phyloP scores from a whole-genome alignment of 2,797 vertebrate genomes.

The Rhinichthys osculus region DNA sequence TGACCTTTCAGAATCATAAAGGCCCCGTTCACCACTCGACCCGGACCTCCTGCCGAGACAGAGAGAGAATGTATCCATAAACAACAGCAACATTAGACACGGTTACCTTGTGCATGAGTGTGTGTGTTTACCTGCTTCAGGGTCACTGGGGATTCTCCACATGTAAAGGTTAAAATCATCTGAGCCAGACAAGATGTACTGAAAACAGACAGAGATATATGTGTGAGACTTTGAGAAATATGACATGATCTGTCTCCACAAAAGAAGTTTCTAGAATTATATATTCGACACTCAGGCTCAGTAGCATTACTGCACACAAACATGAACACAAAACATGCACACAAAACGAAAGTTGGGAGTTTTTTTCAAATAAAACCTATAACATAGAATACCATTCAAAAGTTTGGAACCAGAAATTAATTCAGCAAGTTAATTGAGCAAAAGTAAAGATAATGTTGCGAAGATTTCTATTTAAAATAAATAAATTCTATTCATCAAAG shows the following conservation, averaged over 20 bases:
- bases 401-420: neutral
- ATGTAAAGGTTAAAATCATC: constrained; percentile 99
- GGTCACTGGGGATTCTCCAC: constrained; percentile 98
- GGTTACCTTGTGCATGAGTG: neutral
- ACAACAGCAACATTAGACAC: constrained; percentile 20
- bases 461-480: neutral
- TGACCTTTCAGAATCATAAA: constrained; percentile 98
- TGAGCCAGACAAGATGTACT: constrained; percentile 98
- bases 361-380: neutral
- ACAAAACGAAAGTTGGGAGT: neutral
- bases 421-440: too few relatives aligned
- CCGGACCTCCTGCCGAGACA: constrained; percentile 82
- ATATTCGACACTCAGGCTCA: neutral
- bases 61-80: neutral
- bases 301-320: neutral
- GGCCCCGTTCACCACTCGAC: constrained; percentile 96
- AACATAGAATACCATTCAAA: neutral
- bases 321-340: neutral
- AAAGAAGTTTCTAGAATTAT: neutral
- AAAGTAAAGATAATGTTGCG: neutral
- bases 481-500: too few relatives aligned
- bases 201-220: constrained; percentile 50
- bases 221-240: neutral
- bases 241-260: neutral
- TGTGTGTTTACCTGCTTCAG: constrained; percentile 86